Base-by-base conservation (phyloP, 2,113 vertebrate genomes). In the Lophius piscatorius region DNA sequence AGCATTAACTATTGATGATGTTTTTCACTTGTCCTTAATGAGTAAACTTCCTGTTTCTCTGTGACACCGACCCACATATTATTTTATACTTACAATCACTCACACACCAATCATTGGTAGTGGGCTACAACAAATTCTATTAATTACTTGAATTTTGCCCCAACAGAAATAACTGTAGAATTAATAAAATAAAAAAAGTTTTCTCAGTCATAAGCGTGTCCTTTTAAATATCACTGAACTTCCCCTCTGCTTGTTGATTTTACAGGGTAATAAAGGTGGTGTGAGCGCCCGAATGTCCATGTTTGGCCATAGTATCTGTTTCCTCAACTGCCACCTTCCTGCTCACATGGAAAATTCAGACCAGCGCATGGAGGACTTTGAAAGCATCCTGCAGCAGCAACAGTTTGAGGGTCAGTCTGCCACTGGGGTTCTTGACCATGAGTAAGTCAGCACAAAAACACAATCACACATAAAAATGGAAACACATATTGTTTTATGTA, bases 281-380 rank as follows among this genome's bases (percentile, higher is more conserved):
- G 95, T 99, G 52, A 98, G 97, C 0, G 80, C 93, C 49, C 91
- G 94, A 42, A 92, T 95, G 81, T 92, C 94, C 0, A 83, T 94
- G 87, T 98, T 95, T 0, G 97, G 96, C 38, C 95, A 98, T 88
- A 94, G 95, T 77, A 84, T 99, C 55, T 98, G 97, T 83, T 99
- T 99, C 90, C 91, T 99, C 23, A 99, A 99, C 90, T 99, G 97
- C 87, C 97, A 99, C 91, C 90, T 99, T 83, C 97, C 97, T 0
- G 96, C 97, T 0, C 97, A 99, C 87, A 94, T 98, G 94, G 93
- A 97, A 78, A 98, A 98, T 81, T 92, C 95, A 0, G 95, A 97
- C 46, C 96, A 99, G 88, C 94, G 97, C 39, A 94, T 97, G 85
- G 96, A 98, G 74, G 94, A 98, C 85, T 98, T 99, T 70, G 94